Conservation (phyloP, 1,140 invertebrate genomes). For the Cecropterus lyciades region DNA sequence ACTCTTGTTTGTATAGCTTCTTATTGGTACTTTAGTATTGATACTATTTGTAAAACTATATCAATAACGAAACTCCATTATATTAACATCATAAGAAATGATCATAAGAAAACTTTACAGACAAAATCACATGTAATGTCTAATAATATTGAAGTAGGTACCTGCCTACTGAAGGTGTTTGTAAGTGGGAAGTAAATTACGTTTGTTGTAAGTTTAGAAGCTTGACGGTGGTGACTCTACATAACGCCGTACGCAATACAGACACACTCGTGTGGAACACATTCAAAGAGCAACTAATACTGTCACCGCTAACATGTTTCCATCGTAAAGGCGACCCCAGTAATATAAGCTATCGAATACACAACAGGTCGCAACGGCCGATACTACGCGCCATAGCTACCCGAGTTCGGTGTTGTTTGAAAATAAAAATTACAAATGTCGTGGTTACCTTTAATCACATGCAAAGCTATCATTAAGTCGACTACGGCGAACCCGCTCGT, state of each 20-base stretch:
- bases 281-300: constrained; percentile 62
- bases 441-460: constrained; percentile 80
- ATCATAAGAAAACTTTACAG: no score
- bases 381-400: constrained; percentile 48
- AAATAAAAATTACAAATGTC: constrained; percentile 76
- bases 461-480: constrained; percentile 81
- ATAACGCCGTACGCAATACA: constrained; percentile 49
- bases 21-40: no score
- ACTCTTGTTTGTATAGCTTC: no score
- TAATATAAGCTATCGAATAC: constrained; percentile 60
- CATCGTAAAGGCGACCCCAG: constrained; percentile 53
- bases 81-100: no score
- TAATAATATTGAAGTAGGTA: no score
- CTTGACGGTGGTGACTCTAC: constrained; percentile 31
- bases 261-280: constrained; percentile 50
- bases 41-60: no score
- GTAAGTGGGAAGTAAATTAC: constrained; percentile 5
- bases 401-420: constrained; percentile 39
- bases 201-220: constrained; percentile 17
- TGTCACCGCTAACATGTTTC: constrained; percentile 66
- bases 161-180: neutral
- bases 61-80: no score
- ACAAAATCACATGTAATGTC: no score
- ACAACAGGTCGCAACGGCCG: constrained; percentile 54
- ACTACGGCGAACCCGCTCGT: constrained; percentile 70